Conservation (phyloP, 2,797 vertebrate species). For the Danio jaintianensis region DNA sequence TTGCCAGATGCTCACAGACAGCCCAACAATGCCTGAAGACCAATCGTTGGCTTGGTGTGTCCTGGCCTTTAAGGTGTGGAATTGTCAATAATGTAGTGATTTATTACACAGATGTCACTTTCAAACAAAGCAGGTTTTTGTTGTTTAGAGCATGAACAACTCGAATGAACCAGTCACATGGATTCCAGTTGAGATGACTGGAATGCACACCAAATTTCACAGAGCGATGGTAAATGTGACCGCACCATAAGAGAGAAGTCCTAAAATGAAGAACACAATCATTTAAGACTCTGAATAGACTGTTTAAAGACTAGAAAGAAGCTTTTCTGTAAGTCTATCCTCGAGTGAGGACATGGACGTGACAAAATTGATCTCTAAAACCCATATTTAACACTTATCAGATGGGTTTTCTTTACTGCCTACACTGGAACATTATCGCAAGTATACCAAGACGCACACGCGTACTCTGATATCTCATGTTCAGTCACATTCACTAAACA, state of each 20-base stretch:
- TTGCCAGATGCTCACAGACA: too few relatives aligned
- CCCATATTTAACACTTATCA: conserved; percentile 52
- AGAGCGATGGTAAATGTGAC: too few relatives aligned
- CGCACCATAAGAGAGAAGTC: not conserved
- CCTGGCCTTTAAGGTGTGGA: too few relatives aligned
- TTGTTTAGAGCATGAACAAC: too few relatives aligned
- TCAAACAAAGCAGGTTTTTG: too few relatives aligned
- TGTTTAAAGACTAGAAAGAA: conserved; percentile 47
- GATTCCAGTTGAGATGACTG: too few relatives aligned
- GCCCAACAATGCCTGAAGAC: too few relatives aligned
- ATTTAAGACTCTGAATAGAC: conserved; percentile 24
- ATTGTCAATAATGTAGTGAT: too few relatives aligned
- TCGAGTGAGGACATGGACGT: conserved; percentile 25
- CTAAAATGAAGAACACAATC: conserved; percentile 38
- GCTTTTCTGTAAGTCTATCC: conserved; percentile 30
- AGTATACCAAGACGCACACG: conserved; percentile 57
- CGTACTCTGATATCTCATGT: conserved; percentile 11
- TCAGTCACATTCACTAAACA: conserved; percentile 43
- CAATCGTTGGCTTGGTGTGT: too few relatives aligned
- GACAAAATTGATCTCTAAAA: conserved; percentile 32
- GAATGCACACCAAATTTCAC: too few relatives aligned
- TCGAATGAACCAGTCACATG: too few relatives aligned
- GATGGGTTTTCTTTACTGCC: conserved; percentile 55
- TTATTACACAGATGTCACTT: too few relatives aligned
- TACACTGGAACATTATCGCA: conserved; percentile 64